Percentiles rank a stretch among this genome's conserved stretches.
phyloP scores from a whole-genome alignment of 1,140 invertebrate genomes.

The Sinonovacula constricta region DNA sequence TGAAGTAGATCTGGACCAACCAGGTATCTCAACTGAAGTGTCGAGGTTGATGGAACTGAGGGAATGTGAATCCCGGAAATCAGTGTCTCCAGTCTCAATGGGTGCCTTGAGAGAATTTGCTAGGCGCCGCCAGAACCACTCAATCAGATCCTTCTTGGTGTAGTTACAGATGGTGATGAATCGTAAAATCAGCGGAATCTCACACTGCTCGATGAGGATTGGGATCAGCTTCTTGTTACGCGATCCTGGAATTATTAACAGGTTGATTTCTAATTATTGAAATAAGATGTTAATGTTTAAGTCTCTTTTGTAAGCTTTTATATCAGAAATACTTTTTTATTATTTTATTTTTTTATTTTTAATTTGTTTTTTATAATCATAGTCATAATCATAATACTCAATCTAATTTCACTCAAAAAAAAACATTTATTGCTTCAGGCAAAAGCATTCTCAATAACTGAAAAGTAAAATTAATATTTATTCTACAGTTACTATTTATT shows the following conservation, averaged over 20 bases:
- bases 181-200: slow-evolving; percentile 73
- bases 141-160: slow-evolving; percentile 70
- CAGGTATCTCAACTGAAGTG: slow-evolving; percentile 11
- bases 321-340: too few species aligned
- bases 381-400: too few species aligned
- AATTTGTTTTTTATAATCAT: too few species aligned
- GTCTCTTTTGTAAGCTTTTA: too few species aligned
- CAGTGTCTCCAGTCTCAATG: slow-evolving; percentile 45
- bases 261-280: too few species aligned
- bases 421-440: too few species aligned
- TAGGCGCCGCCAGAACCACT: slow-evolving; percentile 77
- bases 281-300: too few species aligned
- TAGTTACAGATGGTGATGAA: slow-evolving; percentile 77
- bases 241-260: slow-evolving; percentile 71
- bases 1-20: slow-evolving; percentile 10
- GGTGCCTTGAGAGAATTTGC: slow-evolving; percentile 70
- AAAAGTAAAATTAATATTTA: too few species aligned
- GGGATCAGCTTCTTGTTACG: slow-evolving; percentile 76
- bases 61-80: not conserved
- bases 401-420: too few species aligned
- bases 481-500: too few species aligned
- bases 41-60: slow-evolving; percentile 14
- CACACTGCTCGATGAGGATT: slow-evolving; percentile 70
- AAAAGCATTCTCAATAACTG: too few species aligned
- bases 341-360: too few species aligned